Evolutionary conservation across 2,113 vertebrate genomes (phyloP), one percentile per base, ranked within the genome.

Genomic region (Taxidea taxus): DNA sequence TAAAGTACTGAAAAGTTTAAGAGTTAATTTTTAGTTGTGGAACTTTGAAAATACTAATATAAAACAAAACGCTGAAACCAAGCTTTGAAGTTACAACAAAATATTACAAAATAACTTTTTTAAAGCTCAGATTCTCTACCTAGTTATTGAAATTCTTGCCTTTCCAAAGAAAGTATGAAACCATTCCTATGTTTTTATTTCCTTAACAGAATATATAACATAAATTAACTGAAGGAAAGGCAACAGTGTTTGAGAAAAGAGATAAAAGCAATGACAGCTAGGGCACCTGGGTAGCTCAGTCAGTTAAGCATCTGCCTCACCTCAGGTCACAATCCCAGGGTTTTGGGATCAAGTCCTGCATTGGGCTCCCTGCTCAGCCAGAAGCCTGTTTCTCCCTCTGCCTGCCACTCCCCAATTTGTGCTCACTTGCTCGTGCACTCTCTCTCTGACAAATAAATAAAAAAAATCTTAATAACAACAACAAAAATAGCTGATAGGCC

Each of bases 41-140:
- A 94, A 94, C 8, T 54, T 39, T 84, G 62, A 93, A 87, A 90
- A 93, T 23, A 92, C 8, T 20, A 96, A 11, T 51, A 81, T 68
- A 4, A 97, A 94, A 96, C 81, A 47, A 91, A 75, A 64, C 23
- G 64, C 39, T 92, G 51, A 95, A 96, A 90, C 13, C 21, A 93
- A 68, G 64, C n/a, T 83, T 96, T 93, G 49, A 15, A n/a, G 82
- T 6, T 64, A 4, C 47, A 92, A 66, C 3, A 68, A 89, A 96
- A 85, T 58, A 94, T 64, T 87, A 92, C 12, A 84, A 66, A 88
- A 54, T 77, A 77, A 89, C 23, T 85, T 95, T 80, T 82, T 29
- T 77, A 82, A 87, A 81, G 77, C 11, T 66, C 64, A 95, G 31
- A 75, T 39, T 95, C 54, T 94, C 74, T 81, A 86, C 2, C 20